These are phyloP conservation scores for Ectropis grisescens DNA, from an alignment of 1,140 invertebrate species.

Conservation along the genomic window DNA sequence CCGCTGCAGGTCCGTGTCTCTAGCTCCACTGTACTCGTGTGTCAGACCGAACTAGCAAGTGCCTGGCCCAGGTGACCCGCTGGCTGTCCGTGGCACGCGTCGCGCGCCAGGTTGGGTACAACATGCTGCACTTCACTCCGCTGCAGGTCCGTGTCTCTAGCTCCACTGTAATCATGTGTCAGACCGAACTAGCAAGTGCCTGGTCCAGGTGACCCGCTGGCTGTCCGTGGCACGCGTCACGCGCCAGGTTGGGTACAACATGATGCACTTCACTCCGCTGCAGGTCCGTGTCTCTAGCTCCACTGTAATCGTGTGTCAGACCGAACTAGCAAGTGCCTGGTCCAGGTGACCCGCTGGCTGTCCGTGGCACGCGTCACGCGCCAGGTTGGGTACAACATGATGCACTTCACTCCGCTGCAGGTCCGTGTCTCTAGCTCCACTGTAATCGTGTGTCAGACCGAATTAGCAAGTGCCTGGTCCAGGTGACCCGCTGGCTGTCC, in stretches of 20 bases:
- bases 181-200: neutral
- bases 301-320: too few relatives aligned
- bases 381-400: too few relatives aligned
- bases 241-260: conserved; percentile 94
- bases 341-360: neutral
- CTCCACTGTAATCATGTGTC: too few relatives aligned
- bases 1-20: conserved; percentile 96
- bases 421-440: too few relatives aligned
- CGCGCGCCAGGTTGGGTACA: conserved; percentile 94
- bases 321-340: neutral
- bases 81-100: conserved; percentile 37
- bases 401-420: too few relatives aligned
- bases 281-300: too few relatives aligned
- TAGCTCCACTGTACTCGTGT: too few relatives aligned
- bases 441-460: too few relatives aligned
- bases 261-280: conserved; percentile 96
- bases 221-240: conserved; percentile 64
- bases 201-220: neutral
- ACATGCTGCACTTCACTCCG: conserved; percentile 96
- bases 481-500: too few relatives aligned
- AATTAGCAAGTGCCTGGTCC: too few relatives aligned
- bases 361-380: neutral
- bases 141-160: too few relatives aligned
- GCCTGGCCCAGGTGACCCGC: neutral
- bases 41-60: neutral